Evolutionary conservation across 2,888 invertebrate genomes (phyloP).

Genomic region (Chymomyza caudatula): DNA sequence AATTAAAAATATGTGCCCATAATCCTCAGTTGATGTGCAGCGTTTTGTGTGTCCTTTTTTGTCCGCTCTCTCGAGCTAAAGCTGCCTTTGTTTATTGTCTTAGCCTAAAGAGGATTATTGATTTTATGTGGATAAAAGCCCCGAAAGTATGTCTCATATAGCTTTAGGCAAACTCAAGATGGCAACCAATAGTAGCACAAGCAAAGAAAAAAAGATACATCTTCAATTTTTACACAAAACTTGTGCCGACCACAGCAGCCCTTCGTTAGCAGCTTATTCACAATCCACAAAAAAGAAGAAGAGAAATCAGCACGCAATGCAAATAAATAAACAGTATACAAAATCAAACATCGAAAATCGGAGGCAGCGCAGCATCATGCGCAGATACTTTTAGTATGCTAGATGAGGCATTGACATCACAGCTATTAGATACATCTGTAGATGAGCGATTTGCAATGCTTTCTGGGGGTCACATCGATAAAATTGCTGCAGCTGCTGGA

Average conservation of each 20-base stretch:
- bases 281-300: neutral
- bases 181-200: too few species aligned
- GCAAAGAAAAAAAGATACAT: constrained; percentile 10
- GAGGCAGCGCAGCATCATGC: neutral
- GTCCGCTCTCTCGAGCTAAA: constrained; percentile 31
- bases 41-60: constrained; percentile 21
- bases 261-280: neutral
- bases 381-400: constrained; percentile 8
- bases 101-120: constrained; percentile 64
- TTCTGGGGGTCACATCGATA: neutral
- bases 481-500: neutral
- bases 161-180: constrained; percentile 18
- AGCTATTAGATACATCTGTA: neutral
- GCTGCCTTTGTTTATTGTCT: constrained; percentile 39
- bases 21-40: neutral
- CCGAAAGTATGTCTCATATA: neutral
- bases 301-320: neutral
- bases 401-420: constrained; percentile 20
- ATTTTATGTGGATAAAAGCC: constrained; percentile 40
- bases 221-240: neutral
- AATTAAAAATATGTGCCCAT: constrained; percentile 4
- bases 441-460: neutral
- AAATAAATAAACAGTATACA: neutral
- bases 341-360: neutral
- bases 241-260: neutral